A percentile compares a stretch with the other conserved stretches of the same genome.
Evolutionary conservation across 2,888 invertebrate genomes (phyloP).

Genomic region (Lamproptera curius): DNA sequence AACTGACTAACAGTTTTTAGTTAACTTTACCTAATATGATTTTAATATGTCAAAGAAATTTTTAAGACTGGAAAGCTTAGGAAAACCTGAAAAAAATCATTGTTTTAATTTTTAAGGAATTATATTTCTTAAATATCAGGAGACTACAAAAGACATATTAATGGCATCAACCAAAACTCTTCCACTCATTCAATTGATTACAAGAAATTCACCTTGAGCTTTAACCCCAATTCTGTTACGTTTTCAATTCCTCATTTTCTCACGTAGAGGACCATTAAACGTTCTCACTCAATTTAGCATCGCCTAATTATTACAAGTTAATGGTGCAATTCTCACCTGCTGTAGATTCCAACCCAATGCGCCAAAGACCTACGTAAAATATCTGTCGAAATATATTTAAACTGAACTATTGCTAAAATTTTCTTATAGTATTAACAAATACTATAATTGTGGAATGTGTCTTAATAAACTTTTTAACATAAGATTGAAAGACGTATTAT

Average conservation of each 20-base stretch:
- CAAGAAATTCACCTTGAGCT: no score
- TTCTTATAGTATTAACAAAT: no score
- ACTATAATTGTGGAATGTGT: no score
- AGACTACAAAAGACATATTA: no score
- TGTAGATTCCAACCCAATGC: not conserved
- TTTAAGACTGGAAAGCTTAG: not conserved
- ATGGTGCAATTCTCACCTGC: conserved; percentile 44
- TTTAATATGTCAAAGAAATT: not conserved
- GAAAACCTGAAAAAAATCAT: not conserved
- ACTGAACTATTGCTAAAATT: no score
- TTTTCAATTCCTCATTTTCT: conserved; percentile 26
- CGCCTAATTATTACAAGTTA: conserved; percentile 68
- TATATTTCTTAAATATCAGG: not conserved
- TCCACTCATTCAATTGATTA: no score
- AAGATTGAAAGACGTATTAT: no score
- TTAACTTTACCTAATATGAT: not conserved
- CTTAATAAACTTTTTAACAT: no score
- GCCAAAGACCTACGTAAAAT: not conserved
- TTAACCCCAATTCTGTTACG: conserved; percentile 47
- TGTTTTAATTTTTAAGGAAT: not conserved
- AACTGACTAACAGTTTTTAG: not conserved
- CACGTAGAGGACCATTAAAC: conserved; percentile 57
- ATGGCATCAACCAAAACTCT: no score
- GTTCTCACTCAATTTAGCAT: conserved; percentile 72
- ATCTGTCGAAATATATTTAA: no score